Percentiles rank a stretch among this genome's conserved stretches.
These are phyloP conservation scores for Drosophila rellima DNA, from an alignment of 2,888 invertebrate genomes.

Conservation along the genomic window DNA sequence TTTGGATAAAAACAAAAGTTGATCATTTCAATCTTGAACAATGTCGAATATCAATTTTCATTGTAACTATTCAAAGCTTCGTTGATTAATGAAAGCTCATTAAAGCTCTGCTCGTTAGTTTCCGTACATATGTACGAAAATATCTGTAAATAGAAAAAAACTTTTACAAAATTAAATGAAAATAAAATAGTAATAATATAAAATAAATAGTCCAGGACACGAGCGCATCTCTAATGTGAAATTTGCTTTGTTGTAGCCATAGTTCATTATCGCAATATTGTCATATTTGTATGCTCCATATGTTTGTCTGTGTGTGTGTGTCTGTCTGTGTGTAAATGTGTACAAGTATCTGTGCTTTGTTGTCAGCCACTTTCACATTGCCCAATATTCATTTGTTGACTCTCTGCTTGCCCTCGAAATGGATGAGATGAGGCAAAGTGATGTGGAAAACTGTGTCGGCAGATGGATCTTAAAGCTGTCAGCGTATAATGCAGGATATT, in stretches of 20 bases:
- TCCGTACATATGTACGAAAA: too few species aligned
- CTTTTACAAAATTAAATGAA: too few species aligned
- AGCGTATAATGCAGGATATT: slow-evolving; percentile 61
- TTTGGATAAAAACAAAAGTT: too few species aligned
- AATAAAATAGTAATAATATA: neutral
- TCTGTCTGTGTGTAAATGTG: slow-evolving; percentile 2
- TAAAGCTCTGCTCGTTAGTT: too few species aligned
- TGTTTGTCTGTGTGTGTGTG: neutral
- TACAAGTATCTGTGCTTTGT: slow-evolving; percentile 49
- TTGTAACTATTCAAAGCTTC: too few species aligned
- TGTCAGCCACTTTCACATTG: slow-evolving; percentile 61
- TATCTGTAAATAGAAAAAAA: too few species aligned
- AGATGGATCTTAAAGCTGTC: slow-evolving; percentile 61
- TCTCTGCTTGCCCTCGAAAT: slow-evolving; percentile 8
- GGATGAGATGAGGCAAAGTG: neutral
- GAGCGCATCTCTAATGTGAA: slow-evolving; percentile 39
- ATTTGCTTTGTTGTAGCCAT: slow-evolving; percentile 25
- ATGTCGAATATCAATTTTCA: too few species aligned
- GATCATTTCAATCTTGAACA: too few species aligned
- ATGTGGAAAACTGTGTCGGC: slow-evolving; percentile 54
- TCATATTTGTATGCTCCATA: slow-evolving; percentile 35
- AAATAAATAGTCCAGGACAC: slow-evolving; percentile 16
- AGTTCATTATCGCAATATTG: slow-evolving; percentile 59
- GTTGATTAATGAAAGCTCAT: too few species aligned
- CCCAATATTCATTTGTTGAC: slow-evolving; percentile 68